Base-by-base conservation (phyloP, 2,113 vertebrate species). In the Pongo pygmaeus region DNA sequence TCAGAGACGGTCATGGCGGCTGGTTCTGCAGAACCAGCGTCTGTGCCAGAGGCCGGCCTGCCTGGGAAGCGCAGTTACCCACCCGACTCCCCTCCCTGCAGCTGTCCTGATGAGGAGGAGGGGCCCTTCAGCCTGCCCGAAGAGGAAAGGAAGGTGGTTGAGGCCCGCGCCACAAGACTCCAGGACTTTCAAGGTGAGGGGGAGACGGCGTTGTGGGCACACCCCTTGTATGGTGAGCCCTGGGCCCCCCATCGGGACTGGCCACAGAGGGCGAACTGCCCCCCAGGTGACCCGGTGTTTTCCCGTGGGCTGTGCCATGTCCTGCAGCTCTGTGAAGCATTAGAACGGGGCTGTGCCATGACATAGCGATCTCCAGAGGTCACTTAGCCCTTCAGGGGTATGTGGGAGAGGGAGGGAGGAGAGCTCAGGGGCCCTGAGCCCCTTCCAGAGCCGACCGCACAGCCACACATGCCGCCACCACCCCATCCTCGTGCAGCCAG, bases 161-260 rank as follows among this genome's bases (percentile, higher is more conserved):
- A 99, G 93, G 98, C 98, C 4, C 98, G 98, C 46, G 98, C 98
- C 38, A 97, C 96, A 0, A 99, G 98, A 91, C 97, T 99, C 43
- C 99, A 98, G 98, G 99, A 99, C 52, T 99, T 99, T 97, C 99
- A 99, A 98, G 99, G 99, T 99, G 98, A 98, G 93, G 50, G 91
- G 91, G 9, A 13, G 20, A 55, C 7, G 1, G 57, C 20, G 3
- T 3, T 16, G 13, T 6, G 3, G 35, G 0, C 3, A 0, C 20
- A 38, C 10, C 25, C 70, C 35, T 35, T 2, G 0, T 27, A 2
- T 3, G 32, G 0, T 18, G 35, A 70, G 90, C 35, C 59, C 18
- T 13, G 22, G 46, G 32, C 7, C 32, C 32, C 18, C 80, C 5
- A 0, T 38, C 0, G 1, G 27, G 8, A 6, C 32, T 43, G 8